Evolutionary conservation across 2,888 invertebrate genomes (phyloP).

Genomic region (Ennomos erosarius): DNA sequence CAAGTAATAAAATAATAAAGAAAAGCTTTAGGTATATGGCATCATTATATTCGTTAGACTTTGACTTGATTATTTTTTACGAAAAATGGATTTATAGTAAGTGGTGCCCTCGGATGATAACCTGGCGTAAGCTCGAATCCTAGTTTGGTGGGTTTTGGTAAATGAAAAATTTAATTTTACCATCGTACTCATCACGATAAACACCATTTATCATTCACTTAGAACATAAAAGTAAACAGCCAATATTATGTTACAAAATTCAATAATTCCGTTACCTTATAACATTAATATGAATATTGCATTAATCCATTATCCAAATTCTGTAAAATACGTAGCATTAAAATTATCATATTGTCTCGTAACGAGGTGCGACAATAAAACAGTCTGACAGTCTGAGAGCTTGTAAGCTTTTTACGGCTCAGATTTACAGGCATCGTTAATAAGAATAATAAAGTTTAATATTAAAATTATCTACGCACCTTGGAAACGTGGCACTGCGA

Average conservation of each 20-base stretch:
- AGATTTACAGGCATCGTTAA: constrained; percentile 20
- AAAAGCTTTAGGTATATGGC: too few relatives aligned
- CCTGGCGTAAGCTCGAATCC: too few relatives aligned
- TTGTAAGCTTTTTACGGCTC: constrained; percentile 22
- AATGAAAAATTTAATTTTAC: neutral
- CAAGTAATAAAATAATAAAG: too few relatives aligned
- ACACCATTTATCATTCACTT: too few relatives aligned
- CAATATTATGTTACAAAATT: neutral
- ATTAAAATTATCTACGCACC: constrained; percentile 44
- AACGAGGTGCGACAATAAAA: constrained; percentile 26
- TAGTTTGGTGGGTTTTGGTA: neutral
- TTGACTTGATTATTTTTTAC: too few relatives aligned
- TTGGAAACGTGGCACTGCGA: constrained; percentile 40
- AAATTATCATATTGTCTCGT: constrained; percentile 23
- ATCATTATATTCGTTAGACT: too few relatives aligned
- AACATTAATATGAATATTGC: constrained; percentile 7
- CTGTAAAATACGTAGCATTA: constrained; percentile 8
- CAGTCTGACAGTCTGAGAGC: constrained; percentile 20
- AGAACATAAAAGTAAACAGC: neutral
- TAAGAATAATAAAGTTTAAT: constrained; percentile 26
- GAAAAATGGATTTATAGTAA: too few relatives aligned
- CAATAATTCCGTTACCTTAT: constrained; percentile 4
- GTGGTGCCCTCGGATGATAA: too few relatives aligned
- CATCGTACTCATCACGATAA: too few relatives aligned
- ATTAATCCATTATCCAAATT: constrained; percentile 17